phyloP scores from a whole-genome alignment of 2,888 invertebrate species.

The Calliopum simillimum region DNA sequence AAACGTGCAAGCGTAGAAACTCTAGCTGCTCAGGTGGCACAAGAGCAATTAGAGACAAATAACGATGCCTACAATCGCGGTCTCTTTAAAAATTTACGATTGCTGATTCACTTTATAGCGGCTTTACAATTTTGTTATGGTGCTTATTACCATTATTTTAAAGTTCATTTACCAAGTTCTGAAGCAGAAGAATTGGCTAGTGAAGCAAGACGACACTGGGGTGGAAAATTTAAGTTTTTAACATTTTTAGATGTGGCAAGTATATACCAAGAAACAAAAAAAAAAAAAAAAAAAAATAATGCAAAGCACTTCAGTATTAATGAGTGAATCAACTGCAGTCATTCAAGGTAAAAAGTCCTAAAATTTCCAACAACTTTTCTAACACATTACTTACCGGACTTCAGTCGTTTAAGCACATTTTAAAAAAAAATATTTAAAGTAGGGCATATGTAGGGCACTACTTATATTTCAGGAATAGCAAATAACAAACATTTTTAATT shows the following conservation, averaged over 20 bases:
- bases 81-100: conserved; percentile 52
- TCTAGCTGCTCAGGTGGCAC: conserved; percentile 18
- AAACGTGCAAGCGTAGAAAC: conserved; percentile 24
- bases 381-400: no score
- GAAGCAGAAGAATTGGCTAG: conserved; percentile 45
- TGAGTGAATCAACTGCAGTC: no score
- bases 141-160: conserved; percentile 76
- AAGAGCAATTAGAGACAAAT: conserved; percentile 44
- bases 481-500: no score
- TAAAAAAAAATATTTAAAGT: no score
- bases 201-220: conserved; percentile 68
- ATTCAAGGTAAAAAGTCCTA: no score
- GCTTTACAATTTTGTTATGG: conserved; percentile 75
- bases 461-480: no score
- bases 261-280: neutral
- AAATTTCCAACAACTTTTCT: no score
- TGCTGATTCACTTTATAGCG: conserved; percentile 70
- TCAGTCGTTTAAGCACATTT: no score
- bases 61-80: conserved; percentile 55
- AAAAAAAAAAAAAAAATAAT: neutral
- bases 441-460: no score
- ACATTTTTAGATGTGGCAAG: conserved; percentile 85
- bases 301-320: no score
- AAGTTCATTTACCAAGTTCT: conserved; percentile 66
- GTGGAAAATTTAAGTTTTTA: conserved; percentile 84